Evolutionary conservation across 2,797 vertebrate species (phyloP), one percentile per base, ranked within the genome.

Genomic region (Darevskia mixta): DNA sequence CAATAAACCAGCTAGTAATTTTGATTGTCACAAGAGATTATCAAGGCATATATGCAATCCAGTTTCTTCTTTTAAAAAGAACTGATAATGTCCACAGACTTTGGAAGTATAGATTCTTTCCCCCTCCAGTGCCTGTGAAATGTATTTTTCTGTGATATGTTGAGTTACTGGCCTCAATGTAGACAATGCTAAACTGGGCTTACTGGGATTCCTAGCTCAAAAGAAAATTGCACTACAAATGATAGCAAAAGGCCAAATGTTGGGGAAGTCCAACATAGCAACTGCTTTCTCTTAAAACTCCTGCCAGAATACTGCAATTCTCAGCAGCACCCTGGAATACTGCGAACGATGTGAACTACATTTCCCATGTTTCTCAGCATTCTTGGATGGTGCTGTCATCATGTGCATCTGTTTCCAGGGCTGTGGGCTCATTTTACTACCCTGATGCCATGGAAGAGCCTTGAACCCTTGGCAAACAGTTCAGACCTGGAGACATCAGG

Each of bases 1-100:
- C 55, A 2, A 90, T 35, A 58, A 35, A n/a, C 41, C 20, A 35
- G 4, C 64, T 71, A 71, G 23, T 71, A 55, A 55, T 38, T 38
- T 86, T 71, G 17, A 4, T 23, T 85, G 25, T 49, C 78, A 20
- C 82, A 29, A 8, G 17, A 8, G 3, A 87, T 89, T 89, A 86
- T 90, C 32, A 89, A 80, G 43, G 80, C 66, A 93, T 91, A 79
- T 7, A 3, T 80, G 32, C 10, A 80, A 4, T 41, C 61, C 27
- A 43, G 29, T 67, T 3, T 23, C 88, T 38, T 92, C 78, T 83
- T 87, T 67, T 43, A 86, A 87, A 72, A 93, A 9, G 5, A 89
- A 5, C n/a, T 83, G 67, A 45, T 0, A 0, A 73, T 86, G 58
- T 92, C 35, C 29, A 71, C 71, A 67, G 11, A 32, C 8, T 38